Evolutionary conservation across 2,797 vertebrate species (phyloP).

Genomic region (Orestias chungarensis): DNA sequence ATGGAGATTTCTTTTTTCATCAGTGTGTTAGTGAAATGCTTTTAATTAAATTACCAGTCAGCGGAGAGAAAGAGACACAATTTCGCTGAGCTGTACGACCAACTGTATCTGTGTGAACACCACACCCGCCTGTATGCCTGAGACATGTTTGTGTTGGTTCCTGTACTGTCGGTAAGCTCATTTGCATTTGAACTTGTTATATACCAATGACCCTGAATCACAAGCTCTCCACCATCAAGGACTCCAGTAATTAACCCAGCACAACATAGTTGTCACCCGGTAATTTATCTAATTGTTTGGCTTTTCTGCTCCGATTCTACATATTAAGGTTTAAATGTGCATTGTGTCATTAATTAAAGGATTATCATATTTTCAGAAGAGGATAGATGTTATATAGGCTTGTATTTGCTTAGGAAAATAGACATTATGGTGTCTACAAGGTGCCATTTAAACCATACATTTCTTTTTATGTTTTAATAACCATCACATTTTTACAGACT

Average conservation of each 20-base stretch:
- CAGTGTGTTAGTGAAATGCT: neutral
- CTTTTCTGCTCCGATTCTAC: slow-evolving; percentile 71
- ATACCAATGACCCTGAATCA: slow-evolving; percentile 67
- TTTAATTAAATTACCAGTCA: neutral
- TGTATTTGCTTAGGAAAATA: slow-evolving; percentile 53
- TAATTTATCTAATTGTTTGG: slow-evolving; percentile 81
- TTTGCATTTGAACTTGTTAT: slow-evolving; percentile 72
- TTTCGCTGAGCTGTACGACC: neutral
- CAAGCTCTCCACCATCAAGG: slow-evolving; percentile 44
- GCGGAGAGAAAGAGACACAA: neutral
- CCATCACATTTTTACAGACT: slow-evolving; percentile 59
- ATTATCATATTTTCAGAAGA: slow-evolving; percentile 52
- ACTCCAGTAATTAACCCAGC: slow-evolving; percentile 75
- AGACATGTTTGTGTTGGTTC: slow-evolving; percentile 16
- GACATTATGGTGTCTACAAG: slow-evolving; percentile 34
- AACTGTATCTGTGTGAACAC: neutral
- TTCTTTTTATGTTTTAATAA: slow-evolving; percentile 44
- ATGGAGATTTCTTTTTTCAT: neutral
- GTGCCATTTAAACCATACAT: slow-evolving; percentile 43
- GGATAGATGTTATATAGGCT: slow-evolving; percentile 36
- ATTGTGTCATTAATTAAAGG: slow-evolving; percentile 74
- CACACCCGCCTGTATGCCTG: neutral
- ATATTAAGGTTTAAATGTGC: slow-evolving; percentile 69
- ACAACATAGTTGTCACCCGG: slow-evolving; percentile 71
- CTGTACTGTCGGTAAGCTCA: slow-evolving; percentile 63